A percentile compares a stretch with the other conserved stretches of the same genome.
phyloP scores from a whole-genome alignment of 1,140 invertebrate genomes.

The Meteorus sp. region DNA sequence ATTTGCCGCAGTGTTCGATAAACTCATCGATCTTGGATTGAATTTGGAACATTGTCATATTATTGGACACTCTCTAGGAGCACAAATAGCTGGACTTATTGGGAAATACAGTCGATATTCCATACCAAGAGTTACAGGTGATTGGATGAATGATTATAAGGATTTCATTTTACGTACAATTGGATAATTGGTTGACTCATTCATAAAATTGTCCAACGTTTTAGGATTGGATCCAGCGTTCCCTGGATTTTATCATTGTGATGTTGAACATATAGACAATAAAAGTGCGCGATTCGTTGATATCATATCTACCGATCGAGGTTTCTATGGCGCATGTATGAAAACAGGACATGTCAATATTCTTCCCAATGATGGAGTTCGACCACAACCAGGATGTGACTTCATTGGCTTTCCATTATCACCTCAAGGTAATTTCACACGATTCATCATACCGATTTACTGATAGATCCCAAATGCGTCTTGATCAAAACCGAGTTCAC shows the following conservation, averaged over 20 bases:
- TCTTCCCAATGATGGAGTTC: slow-evolving; percentile 65
- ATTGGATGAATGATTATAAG: too few relatives aligned
- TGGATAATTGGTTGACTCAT: too few relatives aligned
- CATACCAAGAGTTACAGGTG: slow-evolving; percentile 32
- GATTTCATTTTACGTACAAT: too few relatives aligned
- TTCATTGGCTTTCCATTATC: slow-evolving; percentile 41
- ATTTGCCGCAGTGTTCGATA: slow-evolving; percentile 18
- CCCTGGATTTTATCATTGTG: slow-evolving; percentile 62
- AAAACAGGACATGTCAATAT: slow-evolving; percentile 65
- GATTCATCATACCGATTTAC: neutral
- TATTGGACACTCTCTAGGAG: slow-evolving; percentile 47
- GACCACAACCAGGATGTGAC: slow-evolving; percentile 64
- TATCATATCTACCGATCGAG: slow-evolving; percentile 71
- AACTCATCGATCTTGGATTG: slow-evolving; percentile 26
- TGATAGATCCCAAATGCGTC: neutral
- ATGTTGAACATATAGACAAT: slow-evolving; percentile 65
- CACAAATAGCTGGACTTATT: slow-evolving; percentile 42
- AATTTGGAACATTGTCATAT: slow-evolving; percentile 38
- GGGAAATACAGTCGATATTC: slow-evolving; percentile 32
- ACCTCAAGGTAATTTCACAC: slow-evolving; percentile 44
- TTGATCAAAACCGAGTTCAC: neutral
- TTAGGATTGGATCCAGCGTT: slow-evolving; percentile 65
- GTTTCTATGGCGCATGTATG: slow-evolving; percentile 61
- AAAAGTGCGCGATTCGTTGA: slow-evolving; percentile 69
- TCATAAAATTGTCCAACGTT: neutral